phyloP scores from a whole-genome alignment of 1,140 invertebrate genomes.

The Contarinia nasturtii region DNA sequence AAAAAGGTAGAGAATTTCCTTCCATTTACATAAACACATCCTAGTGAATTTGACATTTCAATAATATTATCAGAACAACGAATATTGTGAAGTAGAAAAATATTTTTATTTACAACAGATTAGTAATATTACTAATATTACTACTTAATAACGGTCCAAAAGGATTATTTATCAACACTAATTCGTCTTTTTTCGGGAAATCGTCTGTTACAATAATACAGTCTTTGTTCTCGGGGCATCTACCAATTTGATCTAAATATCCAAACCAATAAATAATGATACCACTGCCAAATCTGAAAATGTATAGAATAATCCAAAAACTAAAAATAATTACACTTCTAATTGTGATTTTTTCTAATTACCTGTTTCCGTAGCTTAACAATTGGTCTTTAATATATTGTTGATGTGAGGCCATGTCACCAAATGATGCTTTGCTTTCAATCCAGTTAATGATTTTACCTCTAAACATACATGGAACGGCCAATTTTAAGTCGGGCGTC shows the following conservation, averaged over 20 bases:
- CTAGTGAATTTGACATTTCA: too few relatives aligned
- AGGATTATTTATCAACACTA: constrained; percentile 6
- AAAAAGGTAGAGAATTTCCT: too few relatives aligned
- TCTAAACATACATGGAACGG: constrained; percentile 72
- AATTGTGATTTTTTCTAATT: constrained; percentile 6
- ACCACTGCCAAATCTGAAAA: constrained; percentile 68
- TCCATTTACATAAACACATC: too few relatives aligned
- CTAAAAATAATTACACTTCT: constrained; percentile 2
- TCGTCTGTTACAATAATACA: constrained; percentile 42
- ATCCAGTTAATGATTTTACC: constrained; percentile 86
- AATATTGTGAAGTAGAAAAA: too few relatives aligned
- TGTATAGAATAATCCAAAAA: constrained; percentile 4
- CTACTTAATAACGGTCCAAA: too few relatives aligned
- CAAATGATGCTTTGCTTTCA: constrained; percentile 90
- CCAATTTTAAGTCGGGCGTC: constrained; percentile 84
- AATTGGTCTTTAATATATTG: constrained; percentile 76
- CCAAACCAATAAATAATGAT: constrained; percentile 95
- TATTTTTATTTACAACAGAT: too few relatives aligned
- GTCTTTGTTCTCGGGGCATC: constrained; percentile 33
- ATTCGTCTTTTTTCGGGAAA: constrained; percentile 29
- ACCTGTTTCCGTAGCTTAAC: constrained; percentile 81
- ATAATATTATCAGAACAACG: too few relatives aligned
- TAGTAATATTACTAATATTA: too few relatives aligned
- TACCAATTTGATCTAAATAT: constrained; percentile 50
- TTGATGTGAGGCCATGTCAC: constrained; percentile 60